Percentiles rank a stretch among this genome's conserved stretches.
phyloP scores from a whole-genome alignment of 2,888 invertebrate species.

The Mayetiola destructor region DNA sequence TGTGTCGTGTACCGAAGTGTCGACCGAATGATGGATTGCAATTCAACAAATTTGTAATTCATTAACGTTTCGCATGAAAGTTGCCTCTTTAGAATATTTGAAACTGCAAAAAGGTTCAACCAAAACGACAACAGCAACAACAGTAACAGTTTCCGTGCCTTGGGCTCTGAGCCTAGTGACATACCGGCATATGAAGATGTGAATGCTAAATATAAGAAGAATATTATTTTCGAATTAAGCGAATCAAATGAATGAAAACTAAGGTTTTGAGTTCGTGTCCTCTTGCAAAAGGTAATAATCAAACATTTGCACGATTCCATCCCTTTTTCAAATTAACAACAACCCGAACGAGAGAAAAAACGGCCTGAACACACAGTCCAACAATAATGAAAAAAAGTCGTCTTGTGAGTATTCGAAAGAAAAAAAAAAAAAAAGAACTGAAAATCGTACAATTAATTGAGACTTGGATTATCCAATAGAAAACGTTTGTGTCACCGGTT shows the following conservation, averaged over 20 bases:
- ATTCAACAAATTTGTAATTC: too few species aligned
- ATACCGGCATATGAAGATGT: not conserved
- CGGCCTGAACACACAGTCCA: not conserved
- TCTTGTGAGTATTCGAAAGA: not conserved
- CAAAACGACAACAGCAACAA: not conserved
- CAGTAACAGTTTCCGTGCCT: not conserved
- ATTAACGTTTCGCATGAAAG: constrained; percentile 4
- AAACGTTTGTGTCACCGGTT: not conserved
- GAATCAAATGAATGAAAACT: not conserved
- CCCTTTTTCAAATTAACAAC: not conserved
- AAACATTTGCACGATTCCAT: not conserved
- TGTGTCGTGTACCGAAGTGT: too few species aligned
- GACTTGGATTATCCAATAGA: constrained; percentile 3
- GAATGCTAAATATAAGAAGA: not conserved
- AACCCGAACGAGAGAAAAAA: not conserved
- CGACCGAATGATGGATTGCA: not conserved
- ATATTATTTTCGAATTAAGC: constrained; percentile 10
- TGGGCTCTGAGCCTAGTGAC: not conserved
- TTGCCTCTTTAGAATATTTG: not conserved
- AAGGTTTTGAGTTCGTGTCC: not conserved
- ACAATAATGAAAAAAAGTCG: not conserved
- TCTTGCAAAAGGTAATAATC: not conserved
- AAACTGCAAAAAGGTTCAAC: not conserved
- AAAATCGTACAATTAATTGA: not conserved
- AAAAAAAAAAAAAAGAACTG: not conserved